A percentile compares a stretch with the other conserved stretches of the same genome.
Conservation (phyloP, 2,888 invertebrate species). For the Pollenia angustigena region DNA sequence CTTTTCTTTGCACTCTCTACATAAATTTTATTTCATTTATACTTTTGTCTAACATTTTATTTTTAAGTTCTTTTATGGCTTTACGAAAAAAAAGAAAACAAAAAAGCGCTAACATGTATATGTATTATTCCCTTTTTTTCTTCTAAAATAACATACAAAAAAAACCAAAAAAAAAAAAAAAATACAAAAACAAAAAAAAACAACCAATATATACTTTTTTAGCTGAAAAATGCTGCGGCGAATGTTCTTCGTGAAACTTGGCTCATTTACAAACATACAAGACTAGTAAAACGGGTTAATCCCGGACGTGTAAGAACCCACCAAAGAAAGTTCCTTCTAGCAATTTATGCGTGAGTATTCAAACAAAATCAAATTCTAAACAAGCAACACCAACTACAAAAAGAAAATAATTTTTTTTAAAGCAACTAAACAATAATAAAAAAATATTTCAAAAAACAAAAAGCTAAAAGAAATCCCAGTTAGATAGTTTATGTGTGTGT, state of each 20-base stretch:
- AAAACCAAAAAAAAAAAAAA: conserved; percentile 43
- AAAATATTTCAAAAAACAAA: conserved; percentile 14
- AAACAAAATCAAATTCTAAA: conserved; percentile 64
- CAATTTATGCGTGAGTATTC: conserved; percentile 96
- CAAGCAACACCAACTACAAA: conserved; percentile 56
- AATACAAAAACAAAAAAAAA: conserved; percentile 46
- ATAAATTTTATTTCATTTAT: not conserved
- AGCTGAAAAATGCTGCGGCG: conserved; percentile 99
- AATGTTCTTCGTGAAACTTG: conserved; percentile 99
- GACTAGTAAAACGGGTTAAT: conserved; percentile 98
- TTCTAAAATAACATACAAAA: conserved; percentile 49
- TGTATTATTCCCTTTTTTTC: conserved; percentile 71
- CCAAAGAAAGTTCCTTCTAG: conserved; percentile 99
- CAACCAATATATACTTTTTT: conserved; percentile 79
- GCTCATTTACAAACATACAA: conserved; percentile 99
- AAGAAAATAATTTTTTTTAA: conserved; percentile 5
- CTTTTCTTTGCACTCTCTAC: conserved; percentile 41
- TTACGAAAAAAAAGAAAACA: conserved; percentile 31
- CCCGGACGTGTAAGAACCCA: conserved; percentile 98
- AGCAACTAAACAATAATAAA: conserved; percentile 36
- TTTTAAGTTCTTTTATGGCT: conserved; percentile 19
- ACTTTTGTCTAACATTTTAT: not conserved
- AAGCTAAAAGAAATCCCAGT: not conserved
- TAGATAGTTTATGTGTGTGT: conserved; percentile 12
- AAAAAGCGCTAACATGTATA: conserved; percentile 61